Percentiles rank a stretch among this genome's conserved stretches.
phyloP scores from a whole-genome alignment of 2,797 vertebrate species.

The Sebastes steindachneri region DNA sequence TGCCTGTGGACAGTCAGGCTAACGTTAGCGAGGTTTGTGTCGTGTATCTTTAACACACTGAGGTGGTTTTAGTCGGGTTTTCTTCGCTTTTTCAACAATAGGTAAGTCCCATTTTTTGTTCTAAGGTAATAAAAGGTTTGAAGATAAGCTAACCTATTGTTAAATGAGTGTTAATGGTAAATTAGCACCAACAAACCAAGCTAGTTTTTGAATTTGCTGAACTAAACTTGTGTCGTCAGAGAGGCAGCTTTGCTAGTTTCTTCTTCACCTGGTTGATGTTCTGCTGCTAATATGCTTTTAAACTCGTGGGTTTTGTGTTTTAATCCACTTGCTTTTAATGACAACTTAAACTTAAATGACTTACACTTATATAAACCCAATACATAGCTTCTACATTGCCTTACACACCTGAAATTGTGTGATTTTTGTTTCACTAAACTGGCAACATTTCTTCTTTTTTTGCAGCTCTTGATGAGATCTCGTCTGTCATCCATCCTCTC shows the following conservation, averaged over 20 bases:
- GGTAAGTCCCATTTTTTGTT: conserved; percentile 41
- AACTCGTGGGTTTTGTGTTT: conserved; percentile 18
- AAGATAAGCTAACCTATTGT: background rate
- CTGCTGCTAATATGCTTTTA: background rate
- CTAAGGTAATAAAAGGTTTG: background rate
- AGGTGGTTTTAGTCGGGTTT: background rate
- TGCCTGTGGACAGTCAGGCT: conserved; percentile 41
- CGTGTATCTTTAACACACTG: background rate
- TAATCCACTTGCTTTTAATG: conserved; percentile 18
- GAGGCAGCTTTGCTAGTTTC: conserved; percentile 8
- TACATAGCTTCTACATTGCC: background rate
- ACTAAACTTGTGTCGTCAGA: conserved; percentile 27
- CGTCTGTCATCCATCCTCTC: conserved; percentile 52
- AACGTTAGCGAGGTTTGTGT: conserved; percentile 42
- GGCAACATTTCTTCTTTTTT: conserved; percentile 23
- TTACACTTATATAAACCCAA: rapidly evolving
- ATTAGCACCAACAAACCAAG: background rate
- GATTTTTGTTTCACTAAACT: conserved; percentile 28
- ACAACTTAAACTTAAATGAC: background rate
- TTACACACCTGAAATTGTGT: background rate
- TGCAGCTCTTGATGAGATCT: conserved; percentile 61
- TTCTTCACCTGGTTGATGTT: conserved; percentile 16
- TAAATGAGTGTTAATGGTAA: background rate
- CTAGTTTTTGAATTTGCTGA: background rate
- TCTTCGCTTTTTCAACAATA: background rate